Conservation (phyloP, 2,113 vertebrate species). For the Rhinoptilus africanus region DNA sequence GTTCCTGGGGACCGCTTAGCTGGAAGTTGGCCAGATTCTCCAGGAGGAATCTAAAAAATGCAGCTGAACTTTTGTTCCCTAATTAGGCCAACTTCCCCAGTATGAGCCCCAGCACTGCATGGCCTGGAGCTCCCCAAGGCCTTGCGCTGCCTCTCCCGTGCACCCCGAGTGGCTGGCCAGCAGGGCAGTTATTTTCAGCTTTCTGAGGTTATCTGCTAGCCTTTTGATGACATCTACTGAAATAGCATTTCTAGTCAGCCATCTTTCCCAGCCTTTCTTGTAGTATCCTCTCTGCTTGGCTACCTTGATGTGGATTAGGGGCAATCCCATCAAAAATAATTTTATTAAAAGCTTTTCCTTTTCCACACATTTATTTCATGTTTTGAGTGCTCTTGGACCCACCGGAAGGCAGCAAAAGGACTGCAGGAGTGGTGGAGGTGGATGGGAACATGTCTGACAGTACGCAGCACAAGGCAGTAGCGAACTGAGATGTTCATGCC, state of each 20-base stretch:
- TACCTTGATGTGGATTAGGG: background rate
- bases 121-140: conserved; percentile 64
- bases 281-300: conserved; percentile 7
- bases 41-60: conserved; percentile 85
- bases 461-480: background rate
- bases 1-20: conserved; percentile 68
- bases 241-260: conserved; percentile 81
- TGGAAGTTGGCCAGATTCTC: conserved; percentile 77
- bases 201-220: conserved; percentile 81
- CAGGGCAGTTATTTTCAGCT: conserved; percentile 80
- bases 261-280: conserved; percentile 76
- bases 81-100: conserved; percentile 91
- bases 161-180: conserved; percentile 65
- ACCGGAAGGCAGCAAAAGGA: background rate
- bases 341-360: conserved; percentile 25
- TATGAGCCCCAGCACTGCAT: conserved; percentile 48
- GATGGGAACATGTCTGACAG: background rate
- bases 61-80: conserved; percentile 88
- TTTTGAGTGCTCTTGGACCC: background rate
- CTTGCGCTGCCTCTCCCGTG: conserved; percentile 7
- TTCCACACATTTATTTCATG: conserved; percentile 35
- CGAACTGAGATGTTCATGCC: background rate
- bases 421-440: background rate
- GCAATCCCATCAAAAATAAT: conserved; percentile 21
- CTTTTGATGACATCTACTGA: conserved; percentile 78